A percentile compares a stretch with the other conserved stretches of the same genome.
phyloP scores from a whole-genome alignment of 2,113 vertebrate genomes.

The Pongo pygmaeus region DNA sequence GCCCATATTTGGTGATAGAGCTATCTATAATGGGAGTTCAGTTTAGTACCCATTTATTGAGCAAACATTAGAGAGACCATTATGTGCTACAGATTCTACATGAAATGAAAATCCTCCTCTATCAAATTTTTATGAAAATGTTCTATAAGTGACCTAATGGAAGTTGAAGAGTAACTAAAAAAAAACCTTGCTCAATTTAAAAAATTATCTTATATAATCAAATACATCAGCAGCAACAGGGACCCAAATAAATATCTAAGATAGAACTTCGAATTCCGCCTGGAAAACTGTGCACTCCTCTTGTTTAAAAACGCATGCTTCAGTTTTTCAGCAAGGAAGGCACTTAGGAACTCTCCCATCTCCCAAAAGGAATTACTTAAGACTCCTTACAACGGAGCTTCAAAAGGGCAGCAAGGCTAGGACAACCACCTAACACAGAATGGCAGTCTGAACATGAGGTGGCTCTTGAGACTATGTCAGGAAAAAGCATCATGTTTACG shows the following conservation, averaged over 20 bases:
- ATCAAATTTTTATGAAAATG: conserved; percentile 27
- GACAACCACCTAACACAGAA: background rate
- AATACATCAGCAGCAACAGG: conserved; percentile 42
- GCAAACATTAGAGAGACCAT: background rate
- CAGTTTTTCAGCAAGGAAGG: conserved; percentile 41
- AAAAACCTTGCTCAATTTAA: background rate
- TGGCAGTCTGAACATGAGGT: background rate
- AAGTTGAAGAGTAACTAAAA: conserved; percentile 29
- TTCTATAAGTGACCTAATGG: background rate
- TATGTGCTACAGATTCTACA: background rate
- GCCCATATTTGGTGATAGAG: background rate
- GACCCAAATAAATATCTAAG: conserved; percentile 30
- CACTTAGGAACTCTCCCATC: background rate
- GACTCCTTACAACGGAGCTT: background rate
- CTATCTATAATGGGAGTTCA: background rate
- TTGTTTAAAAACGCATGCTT: conserved; percentile 26
- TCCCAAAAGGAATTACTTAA: conserved; percentile 44
- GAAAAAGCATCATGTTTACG: background rate
- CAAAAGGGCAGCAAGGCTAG: conserved; percentile 37
- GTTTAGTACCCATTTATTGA: background rate
- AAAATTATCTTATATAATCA: conserved; percentile 33
- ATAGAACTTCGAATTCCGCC: conserved; percentile 34
- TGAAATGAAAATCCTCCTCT: background rate
- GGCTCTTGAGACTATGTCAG: background rate
- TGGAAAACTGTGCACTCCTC: background rate